Evolutionary conservation across 2,888 invertebrate genomes (phyloP).

Genomic region (Seladonia tumulorum): DNA sequence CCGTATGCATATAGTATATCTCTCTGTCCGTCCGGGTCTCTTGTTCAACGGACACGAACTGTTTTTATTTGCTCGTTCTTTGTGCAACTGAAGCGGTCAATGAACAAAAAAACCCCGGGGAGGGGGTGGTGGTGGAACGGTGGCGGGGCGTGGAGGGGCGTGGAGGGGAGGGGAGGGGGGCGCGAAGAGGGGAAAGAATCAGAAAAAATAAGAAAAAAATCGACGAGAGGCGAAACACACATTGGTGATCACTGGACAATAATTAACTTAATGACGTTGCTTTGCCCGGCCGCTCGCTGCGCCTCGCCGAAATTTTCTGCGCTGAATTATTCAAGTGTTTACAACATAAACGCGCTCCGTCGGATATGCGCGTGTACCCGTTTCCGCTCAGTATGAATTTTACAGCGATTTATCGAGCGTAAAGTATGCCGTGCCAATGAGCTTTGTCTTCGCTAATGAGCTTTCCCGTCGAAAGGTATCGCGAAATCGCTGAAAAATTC

Average conservation of each 20-base stretch:
- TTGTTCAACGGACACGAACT: conserved; percentile 16
- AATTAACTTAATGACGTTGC: conserved; percentile 71
- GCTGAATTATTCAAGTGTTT: conserved; percentile 64
- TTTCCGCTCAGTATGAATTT: conserved; percentile 51
- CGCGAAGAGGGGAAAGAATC: background rate
- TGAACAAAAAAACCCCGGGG: conserved; percentile 21
- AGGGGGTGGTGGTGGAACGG: background rate
- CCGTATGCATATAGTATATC: conserved; percentile 52
- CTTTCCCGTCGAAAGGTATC: conserved; percentile 43
- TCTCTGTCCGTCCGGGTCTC: conserved; percentile 6
- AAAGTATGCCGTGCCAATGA: conserved; percentile 49
- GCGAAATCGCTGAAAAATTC: conserved; percentile 39
- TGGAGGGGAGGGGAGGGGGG: background rate
- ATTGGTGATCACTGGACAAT: conserved; percentile 66
- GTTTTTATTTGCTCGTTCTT: conserved; percentile 64
- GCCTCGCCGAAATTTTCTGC: conserved; percentile 55
- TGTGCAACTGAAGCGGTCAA: conserved; percentile 47
- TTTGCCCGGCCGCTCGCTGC: conserved; percentile 33
- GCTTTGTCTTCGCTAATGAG: conserved; percentile 57
- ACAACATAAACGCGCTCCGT: conserved; percentile 46
- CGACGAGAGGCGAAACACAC: conserved; percentile 50
- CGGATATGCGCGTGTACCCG: conserved; percentile 38
- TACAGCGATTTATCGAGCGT: conserved; percentile 64
- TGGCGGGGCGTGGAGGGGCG: background rate
- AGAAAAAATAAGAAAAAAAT: conserved; percentile 37